A percentile compares a stretch with the other conserved stretches of the same genome.
These are phyloP conservation scores for Metalampra italica DNA, from an alignment of 2,888 invertebrate genomes.

Conservation along the genomic window DNA sequence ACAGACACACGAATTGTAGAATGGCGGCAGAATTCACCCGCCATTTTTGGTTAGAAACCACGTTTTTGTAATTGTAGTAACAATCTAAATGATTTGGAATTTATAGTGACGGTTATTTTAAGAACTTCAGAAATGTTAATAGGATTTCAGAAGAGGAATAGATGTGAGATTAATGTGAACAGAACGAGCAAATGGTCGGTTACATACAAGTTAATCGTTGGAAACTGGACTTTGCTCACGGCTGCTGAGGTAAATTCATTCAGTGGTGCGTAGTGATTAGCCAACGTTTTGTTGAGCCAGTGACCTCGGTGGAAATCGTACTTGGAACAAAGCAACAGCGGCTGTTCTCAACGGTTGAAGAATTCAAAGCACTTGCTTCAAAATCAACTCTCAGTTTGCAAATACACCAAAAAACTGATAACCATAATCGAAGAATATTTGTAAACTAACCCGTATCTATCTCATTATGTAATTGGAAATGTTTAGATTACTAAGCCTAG, in stretches of 20 bases:
- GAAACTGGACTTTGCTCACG: constrained; percentile 12
- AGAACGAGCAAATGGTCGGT: not conserved
- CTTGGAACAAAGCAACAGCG: constrained; percentile 59
- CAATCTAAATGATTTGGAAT: not conserved
- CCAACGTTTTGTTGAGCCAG: constrained; percentile 59
- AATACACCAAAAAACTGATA: constrained; percentile 17
- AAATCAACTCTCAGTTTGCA: constrained; percentile 25
- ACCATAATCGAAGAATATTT: constrained; percentile 13
- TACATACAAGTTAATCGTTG: not conserved
- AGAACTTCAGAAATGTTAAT: not conserved
- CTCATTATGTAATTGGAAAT: constrained; percentile 2
- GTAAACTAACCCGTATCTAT: constrained; percentile 12
- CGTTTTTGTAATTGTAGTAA: not conserved
- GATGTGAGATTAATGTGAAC: not conserved
- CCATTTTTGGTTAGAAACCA: constrained; percentile 19
- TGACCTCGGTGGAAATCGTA: constrained; percentile 65
- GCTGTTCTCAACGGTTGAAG: constrained; percentile 27
- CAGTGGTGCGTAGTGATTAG: constrained; percentile 52
- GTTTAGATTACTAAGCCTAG: not conserved
- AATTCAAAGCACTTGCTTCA: constrained; percentile 35
- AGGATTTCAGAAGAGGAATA: not conserved
- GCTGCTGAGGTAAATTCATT: constrained; percentile 34
- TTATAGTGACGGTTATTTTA: not conserved
- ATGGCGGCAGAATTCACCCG: constrained; percentile 44
- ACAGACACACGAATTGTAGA: constrained; percentile 35